Evolutionary conservation across 2,888 invertebrate species (phyloP).

Genomic region (Chesias legatella): DNA sequence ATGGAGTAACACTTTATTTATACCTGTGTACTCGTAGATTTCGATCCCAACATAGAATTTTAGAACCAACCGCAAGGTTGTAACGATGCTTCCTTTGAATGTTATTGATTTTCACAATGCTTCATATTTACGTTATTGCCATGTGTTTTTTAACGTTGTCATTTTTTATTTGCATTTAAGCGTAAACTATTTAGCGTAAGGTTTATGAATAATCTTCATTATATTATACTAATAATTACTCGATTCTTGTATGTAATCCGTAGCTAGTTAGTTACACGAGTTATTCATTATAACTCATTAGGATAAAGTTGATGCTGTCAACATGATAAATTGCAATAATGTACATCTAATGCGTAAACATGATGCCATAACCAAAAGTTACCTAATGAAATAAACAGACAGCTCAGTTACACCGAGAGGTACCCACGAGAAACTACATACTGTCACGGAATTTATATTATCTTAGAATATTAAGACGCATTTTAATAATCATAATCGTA

Average conservation of each 20-base stretch:
- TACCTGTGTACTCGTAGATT: conserved; percentile 53
- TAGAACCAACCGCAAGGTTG: conserved; percentile 49
- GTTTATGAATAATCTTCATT: conserved; percentile 45
- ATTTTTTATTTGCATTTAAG: conserved; percentile 66
- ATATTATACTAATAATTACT: conserved; percentile 69
- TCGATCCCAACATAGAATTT: conserved; percentile 38
- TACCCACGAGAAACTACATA: conserved; percentile 15
- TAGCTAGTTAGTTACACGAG: conserved; percentile 62
- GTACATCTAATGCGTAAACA: conserved; percentile 31
- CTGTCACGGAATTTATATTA: conserved; percentile 53
- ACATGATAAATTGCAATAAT: conserved; percentile 37
- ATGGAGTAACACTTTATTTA: conserved; percentile 61
- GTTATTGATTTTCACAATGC: conserved; percentile 62
- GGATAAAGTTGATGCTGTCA: conserved; percentile 49
- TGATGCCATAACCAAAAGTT: conserved; percentile 44
- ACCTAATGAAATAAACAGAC: conserved; percentile 36
- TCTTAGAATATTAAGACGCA: conserved; percentile 68
- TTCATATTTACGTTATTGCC: conserved; percentile 67
- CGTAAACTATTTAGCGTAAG: conserved; percentile 64
- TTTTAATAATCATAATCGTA: conserved; percentile 72
- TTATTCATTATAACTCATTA: conserved; percentile 52
- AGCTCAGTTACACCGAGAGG: conserved; percentile 15
- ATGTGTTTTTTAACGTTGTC: conserved; percentile 45
- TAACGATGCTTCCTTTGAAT: conserved; percentile 69
- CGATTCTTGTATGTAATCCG: conserved; percentile 70